phyloP scores from a whole-genome alignment of 2,888 invertebrate species.

The Amphiduros pacificus region DNA sequence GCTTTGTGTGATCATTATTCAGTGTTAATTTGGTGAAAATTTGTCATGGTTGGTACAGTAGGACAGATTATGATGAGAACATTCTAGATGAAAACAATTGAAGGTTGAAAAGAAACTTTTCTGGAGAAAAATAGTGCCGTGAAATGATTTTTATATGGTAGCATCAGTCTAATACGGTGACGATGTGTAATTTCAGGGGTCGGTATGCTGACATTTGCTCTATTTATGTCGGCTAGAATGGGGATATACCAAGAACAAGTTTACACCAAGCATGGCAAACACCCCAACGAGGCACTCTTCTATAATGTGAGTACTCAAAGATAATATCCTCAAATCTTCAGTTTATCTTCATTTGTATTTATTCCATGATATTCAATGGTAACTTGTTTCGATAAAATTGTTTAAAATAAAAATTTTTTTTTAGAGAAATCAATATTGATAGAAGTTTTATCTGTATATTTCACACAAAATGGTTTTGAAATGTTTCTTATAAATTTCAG shows the following conservation, averaged over 20 bases:
- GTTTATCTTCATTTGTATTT: neutral
- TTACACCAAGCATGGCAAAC: constrained; percentile 83
- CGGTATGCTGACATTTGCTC: constrained; percentile 78
- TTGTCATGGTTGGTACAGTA: too few species aligned
- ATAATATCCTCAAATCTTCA: too few species aligned
- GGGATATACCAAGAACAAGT: constrained; percentile 91
- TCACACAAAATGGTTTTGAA: neutral
- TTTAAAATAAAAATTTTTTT: neutral
- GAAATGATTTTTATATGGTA: neutral
- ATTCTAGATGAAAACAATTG: too few species aligned
- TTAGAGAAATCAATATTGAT: neutral
- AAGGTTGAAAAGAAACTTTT: too few species aligned
- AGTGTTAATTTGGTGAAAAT: too few species aligned
- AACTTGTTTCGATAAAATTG: neutral
- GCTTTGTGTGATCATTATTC: too few species aligned
- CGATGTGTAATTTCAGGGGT: constrained; percentile 67
- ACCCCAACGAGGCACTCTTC: constrained; percentile 71
- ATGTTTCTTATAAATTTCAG: constrained; percentile 60
- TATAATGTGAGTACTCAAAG: constrained; percentile 61
- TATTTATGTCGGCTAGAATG: constrained; percentile 91
- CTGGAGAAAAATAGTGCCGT: too few species aligned
- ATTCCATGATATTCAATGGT: neutral
- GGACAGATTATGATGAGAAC: too few species aligned
- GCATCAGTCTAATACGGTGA: neutral
- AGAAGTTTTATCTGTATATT: neutral